Percentiles rank a stretch among this genome's conserved stretches.
Evolutionary conservation across 2,113 vertebrate genomes (phyloP).

Genomic region (Perca schrenkii): DNA sequence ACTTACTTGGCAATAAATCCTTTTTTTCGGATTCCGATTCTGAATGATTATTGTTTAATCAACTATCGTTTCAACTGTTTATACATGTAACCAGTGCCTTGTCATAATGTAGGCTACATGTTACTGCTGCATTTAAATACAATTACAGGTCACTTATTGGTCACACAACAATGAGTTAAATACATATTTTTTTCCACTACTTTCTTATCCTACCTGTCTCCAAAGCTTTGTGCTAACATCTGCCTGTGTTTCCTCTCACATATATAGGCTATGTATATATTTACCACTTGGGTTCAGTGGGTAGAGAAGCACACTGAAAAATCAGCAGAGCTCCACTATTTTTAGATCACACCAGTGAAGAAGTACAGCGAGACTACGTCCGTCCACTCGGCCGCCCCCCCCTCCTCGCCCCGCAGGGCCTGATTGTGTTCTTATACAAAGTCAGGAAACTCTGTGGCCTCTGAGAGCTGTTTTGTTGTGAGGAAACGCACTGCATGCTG

Average conservation of each 20-base stretch:
- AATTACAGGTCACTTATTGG: neutral
- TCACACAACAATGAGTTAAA: neutral
- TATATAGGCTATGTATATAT: neutral
- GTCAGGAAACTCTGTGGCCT: slow-evolving; percentile 84
- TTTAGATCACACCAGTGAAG: slow-evolving; percentile 74
- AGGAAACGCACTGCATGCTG: slow-evolving; percentile 76
- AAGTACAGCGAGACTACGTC: slow-evolving; percentile 48
- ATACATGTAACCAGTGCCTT: neutral
- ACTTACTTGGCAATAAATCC: no score
- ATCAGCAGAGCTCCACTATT: slow-evolving; percentile 62
- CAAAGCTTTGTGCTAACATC: neutral
- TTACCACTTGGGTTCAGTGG: slow-evolving; percentile 25
- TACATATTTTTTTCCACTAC: neutral
- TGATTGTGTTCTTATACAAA: slow-evolving; percentile 86
- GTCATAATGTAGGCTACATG: neutral
- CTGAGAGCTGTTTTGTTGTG: slow-evolving; percentile 69
- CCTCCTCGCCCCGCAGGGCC: slow-evolving; percentile 41
- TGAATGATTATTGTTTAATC: neutral
- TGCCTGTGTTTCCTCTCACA: neutral
- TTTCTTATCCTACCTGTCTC: neutral
- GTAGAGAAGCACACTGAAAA: slow-evolving; percentile 58
- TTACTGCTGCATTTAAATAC: neutral
- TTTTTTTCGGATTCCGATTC: no score
- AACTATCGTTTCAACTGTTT: neutral
- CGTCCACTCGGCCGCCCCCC: slow-evolving; percentile 4